Evolutionary conservation across 2,113 vertebrate species (phyloP).

Genomic region (Pelmatolapia mariae): DNA sequence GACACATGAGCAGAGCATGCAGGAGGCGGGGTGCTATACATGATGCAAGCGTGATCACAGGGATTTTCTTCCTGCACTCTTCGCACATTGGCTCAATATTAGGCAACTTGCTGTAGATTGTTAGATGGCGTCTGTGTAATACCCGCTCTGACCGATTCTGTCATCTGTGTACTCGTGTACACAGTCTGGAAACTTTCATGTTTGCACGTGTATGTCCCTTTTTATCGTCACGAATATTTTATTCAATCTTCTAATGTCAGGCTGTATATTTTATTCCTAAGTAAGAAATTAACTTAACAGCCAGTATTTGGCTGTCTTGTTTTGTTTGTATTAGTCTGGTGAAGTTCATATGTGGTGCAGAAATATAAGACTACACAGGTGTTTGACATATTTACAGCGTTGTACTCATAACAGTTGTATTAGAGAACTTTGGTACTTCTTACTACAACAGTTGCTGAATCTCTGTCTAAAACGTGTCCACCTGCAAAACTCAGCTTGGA

Average conservation of each 20-base stretch:
- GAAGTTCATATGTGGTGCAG: not conserved
- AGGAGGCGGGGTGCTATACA: not conserved
- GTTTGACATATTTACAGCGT: not conserved
- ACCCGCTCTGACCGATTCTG: not conserved
- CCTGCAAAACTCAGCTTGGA: not conserved
- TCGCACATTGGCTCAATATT: not conserved
- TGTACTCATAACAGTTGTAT: not conserved
- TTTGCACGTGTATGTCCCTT: not conserved
- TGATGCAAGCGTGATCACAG: not conserved
- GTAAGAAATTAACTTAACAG: not conserved
- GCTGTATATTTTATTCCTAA: not conserved
- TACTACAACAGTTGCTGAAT: not conserved
- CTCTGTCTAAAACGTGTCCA: not conserved
- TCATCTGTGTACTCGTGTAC: not conserved
- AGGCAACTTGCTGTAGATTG: not conserved
- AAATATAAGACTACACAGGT: not conserved
- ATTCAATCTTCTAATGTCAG: not conserved
- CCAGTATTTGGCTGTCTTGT: not conserved
- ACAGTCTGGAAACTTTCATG: accelerated
- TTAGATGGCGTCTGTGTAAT: not conserved
- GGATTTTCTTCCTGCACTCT: not conserved
- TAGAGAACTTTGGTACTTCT: not conserved
- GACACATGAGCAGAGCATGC: not conserved
- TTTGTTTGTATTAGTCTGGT: not conserved
- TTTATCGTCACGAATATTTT: not conserved